Conservation (phyloP, 2,888 invertebrate genomes). For the Caenorhabditis sp. region DNA sequence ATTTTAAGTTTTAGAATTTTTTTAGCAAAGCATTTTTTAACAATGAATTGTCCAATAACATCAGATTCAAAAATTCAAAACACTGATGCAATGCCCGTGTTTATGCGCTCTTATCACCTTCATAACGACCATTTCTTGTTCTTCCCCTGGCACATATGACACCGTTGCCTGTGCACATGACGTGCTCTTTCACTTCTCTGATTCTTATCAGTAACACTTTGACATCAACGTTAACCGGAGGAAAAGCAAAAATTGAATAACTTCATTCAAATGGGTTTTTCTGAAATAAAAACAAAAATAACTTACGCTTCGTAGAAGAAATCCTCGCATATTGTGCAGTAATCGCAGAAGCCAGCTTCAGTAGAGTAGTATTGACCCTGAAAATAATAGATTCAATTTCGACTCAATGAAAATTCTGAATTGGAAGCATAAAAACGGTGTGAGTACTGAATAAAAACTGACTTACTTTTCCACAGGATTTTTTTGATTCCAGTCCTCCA, state of each 20-base stretch:
- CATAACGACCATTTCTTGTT: neutral
- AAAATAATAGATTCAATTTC: slow-evolving; percentile 13
- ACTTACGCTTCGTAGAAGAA: slow-evolving; percentile 69
- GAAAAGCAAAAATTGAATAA: neutral
- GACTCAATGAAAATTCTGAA: too few relatives aligned
- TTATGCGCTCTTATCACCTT: slow-evolving; percentile 22
- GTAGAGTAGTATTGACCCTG: slow-evolving; percentile 59
- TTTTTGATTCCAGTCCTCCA: neutral
- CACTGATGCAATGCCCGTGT: neutral
- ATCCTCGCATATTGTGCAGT: slow-evolving; percentile 66
- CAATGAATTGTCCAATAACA: too few relatives aligned
- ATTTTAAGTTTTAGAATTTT: too few relatives aligned
- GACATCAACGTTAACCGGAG: slow-evolving; percentile 18
- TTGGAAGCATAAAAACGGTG: too few relatives aligned
- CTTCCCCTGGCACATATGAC: slow-evolving; percentile 42
- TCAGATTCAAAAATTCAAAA: neutral
- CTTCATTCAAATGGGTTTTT: neutral
- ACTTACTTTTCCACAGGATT: slow-evolving; percentile 25
- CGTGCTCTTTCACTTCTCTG: neutral
- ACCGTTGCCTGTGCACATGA: slow-evolving; percentile 26
- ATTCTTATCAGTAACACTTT: slow-evolving; percentile 19
- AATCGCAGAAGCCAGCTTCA: slow-evolving; percentile 51
- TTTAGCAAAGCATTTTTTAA: too few relatives aligned
- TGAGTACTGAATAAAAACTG: neutral
- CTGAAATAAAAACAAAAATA: neutral